phyloP scores from a whole-genome alignment of 1,140 invertebrate species.

The Temnothorax nylanderi region DNA sequence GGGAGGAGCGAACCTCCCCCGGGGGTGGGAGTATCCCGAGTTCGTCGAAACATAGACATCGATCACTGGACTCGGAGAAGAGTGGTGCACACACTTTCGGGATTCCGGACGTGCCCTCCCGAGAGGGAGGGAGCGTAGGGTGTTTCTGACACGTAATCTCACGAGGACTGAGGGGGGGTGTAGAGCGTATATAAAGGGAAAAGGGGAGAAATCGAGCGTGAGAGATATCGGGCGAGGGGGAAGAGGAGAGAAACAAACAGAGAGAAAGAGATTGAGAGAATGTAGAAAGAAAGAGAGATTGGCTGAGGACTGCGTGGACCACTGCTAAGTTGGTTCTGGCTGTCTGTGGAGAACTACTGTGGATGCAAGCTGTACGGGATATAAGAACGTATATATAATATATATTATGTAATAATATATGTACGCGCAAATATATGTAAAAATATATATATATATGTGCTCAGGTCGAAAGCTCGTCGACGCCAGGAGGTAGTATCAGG shows the following conservation, averaged over 20 bases:
- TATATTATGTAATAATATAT: conserved; percentile 29
- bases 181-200: conserved; percentile 9
- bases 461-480: conserved; percentile 31
- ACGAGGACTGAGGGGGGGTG: background rate
- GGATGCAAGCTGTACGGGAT: conserved; percentile 46
- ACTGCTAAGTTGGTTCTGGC: conserved; percentile 80
- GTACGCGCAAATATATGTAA: conserved; percentile 13
- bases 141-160: conserved; percentile 41
- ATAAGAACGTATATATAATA: conserved; percentile 41
- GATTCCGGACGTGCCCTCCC: background rate
- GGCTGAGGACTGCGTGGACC: conserved; percentile 83
- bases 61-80: conserved; percentile 9
- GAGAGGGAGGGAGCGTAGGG: background rate
- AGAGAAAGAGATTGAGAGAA: conserved; percentile 41
- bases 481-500: conserved; percentile 4
- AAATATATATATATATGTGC: background rate
- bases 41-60: conserved; percentile 27
- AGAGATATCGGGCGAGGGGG: conserved; percentile 46
- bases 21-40: background rate
- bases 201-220: conserved; percentile 34
- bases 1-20: background rate
- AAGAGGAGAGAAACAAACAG: background rate
- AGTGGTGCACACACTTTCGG: conserved; percentile 26
- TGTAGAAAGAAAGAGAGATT: conserved; percentile 65
- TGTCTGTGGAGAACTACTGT: conserved; percentile 49